A percentile compares a stretch with the other conserved stretches of the same genome.
These are phyloP conservation scores for Dufourea novaeangliae DNA, from an alignment of 1,140 invertebrate genomes.

Conservation along the genomic window DNA sequence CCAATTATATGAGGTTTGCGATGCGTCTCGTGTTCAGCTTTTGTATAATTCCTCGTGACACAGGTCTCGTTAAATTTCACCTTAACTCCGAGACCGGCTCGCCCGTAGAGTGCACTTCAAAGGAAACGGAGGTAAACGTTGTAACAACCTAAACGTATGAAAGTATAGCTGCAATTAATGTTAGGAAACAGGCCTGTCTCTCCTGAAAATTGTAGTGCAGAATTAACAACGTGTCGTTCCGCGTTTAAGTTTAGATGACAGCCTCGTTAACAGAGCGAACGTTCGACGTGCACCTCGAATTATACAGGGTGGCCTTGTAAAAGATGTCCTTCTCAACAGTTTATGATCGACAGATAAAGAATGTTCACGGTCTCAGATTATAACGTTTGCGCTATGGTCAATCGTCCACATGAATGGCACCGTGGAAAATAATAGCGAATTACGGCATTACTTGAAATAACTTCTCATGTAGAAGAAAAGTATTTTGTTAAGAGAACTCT, in stretches of 20 bases:
- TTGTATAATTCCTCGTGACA: conserved; percentile 53
- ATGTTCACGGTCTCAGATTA: too few relatives aligned
- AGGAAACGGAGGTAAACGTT: conserved; percentile 41
- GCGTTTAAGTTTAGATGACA: conserved; percentile 27
- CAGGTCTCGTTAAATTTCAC: conserved; percentile 54
- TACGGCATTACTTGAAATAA: too few relatives aligned
- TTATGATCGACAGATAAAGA: too few relatives aligned
- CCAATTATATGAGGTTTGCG: conserved; percentile 78
- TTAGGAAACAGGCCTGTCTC: conserved; percentile 36
- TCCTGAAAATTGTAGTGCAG: conserved; percentile 45
- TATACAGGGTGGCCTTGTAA: not conserved
- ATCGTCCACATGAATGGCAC: too few relatives aligned
- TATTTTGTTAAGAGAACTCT: too few relatives aligned
- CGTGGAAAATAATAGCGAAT: too few relatives aligned
- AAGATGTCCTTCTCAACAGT: too few relatives aligned
- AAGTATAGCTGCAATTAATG: conserved; percentile 50
- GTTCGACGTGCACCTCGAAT: conserved; percentile 4
- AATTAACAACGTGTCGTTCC: conserved; percentile 43
- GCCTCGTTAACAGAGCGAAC: conserved; percentile 27
- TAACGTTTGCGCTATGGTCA: too few relatives aligned
- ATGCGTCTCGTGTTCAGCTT: conserved; percentile 53
- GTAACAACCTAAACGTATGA: conserved; percentile 47
- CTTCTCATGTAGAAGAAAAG: too few relatives aligned
- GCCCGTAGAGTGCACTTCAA: conserved; percentile 38
- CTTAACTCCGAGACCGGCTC: conserved; percentile 40